A percentile compares a stretch with the other conserved stretches of the same genome.
Conservation (phyloP, 2,797 vertebrate genomes). For the Kryptolebias ocellatus region DNA sequence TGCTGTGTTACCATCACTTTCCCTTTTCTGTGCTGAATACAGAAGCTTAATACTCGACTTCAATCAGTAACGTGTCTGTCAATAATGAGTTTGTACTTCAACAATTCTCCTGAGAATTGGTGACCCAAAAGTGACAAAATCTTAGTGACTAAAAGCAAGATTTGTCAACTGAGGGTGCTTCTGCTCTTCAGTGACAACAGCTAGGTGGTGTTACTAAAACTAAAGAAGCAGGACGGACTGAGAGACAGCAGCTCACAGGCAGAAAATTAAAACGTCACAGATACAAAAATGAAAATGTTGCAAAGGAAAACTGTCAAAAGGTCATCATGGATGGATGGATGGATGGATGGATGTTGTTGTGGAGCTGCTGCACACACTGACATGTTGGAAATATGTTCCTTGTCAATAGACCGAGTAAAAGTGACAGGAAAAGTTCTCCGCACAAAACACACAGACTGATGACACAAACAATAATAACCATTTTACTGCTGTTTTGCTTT, state of each 20-base stretch:
- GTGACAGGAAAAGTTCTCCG: not conserved
- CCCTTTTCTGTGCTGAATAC: too few relatives aligned
- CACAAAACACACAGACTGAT: not conserved
- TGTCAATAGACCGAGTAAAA: constrained; percentile 21
- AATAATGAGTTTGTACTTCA: too few relatives aligned
- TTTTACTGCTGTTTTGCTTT: constrained; percentile 1
- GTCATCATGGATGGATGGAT: constrained; percentile 3
- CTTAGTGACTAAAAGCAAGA: too few relatives aligned
- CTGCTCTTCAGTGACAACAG: not conserved
- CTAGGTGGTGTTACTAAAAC: not conserved
- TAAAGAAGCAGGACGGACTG: not conserved
- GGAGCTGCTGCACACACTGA: constrained; percentile 28
- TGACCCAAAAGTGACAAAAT: too few relatives aligned
- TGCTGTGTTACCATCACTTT: too few relatives aligned
- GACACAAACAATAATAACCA: constrained; percentile 3
- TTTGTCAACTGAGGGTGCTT: not conserved
- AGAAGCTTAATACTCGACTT: too few relatives aligned
- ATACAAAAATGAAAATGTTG: not conserved
- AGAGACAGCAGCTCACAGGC: not conserved
- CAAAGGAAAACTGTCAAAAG: constrained; percentile 1
- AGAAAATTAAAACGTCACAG: not conserved
- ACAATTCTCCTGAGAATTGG: too few relatives aligned
- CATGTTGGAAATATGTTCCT: constrained; percentile 26
- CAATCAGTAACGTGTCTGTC: too few relatives aligned
- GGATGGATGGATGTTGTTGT: constrained; percentile 23